A percentile compares a stretch with the other conserved stretches of the same genome.
Conservation (phyloP, 2,888 invertebrate genomes). For the Cosmopolites sordidus region DNA sequence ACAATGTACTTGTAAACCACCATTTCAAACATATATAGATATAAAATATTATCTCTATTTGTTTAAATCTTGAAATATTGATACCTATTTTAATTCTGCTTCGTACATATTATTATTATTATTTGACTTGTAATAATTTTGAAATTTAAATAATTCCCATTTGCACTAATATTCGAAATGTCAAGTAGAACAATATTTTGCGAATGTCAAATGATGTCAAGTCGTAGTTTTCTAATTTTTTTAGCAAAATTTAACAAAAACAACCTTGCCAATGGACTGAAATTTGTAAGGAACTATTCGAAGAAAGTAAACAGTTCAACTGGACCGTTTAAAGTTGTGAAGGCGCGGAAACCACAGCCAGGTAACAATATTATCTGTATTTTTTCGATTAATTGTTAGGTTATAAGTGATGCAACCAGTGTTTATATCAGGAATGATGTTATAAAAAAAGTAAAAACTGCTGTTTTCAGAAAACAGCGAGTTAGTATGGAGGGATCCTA, state of each 20-base stretch:
- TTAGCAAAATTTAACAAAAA: slow-evolving; percentile 24
- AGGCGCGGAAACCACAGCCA: slow-evolving; percentile 19
- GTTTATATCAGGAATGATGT: neutral
- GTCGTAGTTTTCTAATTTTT: slow-evolving; percentile 22
- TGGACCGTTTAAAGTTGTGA: slow-evolving; percentile 24
- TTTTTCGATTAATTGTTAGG: slow-evolving; percentile 1
- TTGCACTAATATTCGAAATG: too few species aligned
- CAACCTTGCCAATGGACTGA: slow-evolving; percentile 9
- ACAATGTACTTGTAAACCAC: too few species aligned
- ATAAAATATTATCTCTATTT: too few species aligned
- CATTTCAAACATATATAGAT: too few species aligned
- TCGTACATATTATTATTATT: neutral
- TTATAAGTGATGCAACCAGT: slow-evolving; percentile 16
- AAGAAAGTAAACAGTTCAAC: slow-evolving; percentile 21
- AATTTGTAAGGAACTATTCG: slow-evolving; percentile 18
- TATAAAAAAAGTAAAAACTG: too few species aligned
- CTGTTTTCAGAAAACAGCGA: slow-evolving; percentile 35
- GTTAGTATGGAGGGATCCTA: slow-evolving; percentile 50
- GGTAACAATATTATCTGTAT: slow-evolving; percentile 8
- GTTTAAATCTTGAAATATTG: too few species aligned
- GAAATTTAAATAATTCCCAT: neutral
- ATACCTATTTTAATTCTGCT: too few species aligned
- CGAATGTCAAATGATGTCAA: slow-evolving; percentile 25
- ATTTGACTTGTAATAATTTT: neutral
- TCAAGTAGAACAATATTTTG: neutral